Base-by-base conservation (phyloP, 2,113 vertebrate genomes). In the Corythornis madagascariensis region DNA sequence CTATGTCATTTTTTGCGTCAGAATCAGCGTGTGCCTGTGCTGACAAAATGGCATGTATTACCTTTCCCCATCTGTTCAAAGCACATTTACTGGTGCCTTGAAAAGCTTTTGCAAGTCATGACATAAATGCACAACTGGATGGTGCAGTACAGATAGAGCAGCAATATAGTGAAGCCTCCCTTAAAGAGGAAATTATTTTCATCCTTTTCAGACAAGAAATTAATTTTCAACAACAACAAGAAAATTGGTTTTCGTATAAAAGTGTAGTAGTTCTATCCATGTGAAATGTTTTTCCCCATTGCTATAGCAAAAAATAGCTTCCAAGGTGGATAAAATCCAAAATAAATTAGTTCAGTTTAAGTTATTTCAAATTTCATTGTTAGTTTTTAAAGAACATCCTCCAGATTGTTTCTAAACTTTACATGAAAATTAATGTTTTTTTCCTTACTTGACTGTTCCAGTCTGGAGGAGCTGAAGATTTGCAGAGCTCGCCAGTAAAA, bases 271-370 rank as follows among this genome's bases (percentile, higher is more conserved):
- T 65, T 92, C 84, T 96, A 87, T 86, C 92, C 88, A 91, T 14
- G 55, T 97, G 92, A 94, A 97, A 95, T 43, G 40, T 84, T 96
- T 96, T 73, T 94, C 61, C 88, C 50, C 20, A 79, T 76, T 69
- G 3, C 53, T 93, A 4, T 74, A 75, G 89, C 82, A 96, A 77
- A 96, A 98, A 97, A 97, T 96, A 95, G 78, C 92, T 96, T 96
- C 91, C 86, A 95, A 92, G 11, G 3, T 96, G 83, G 92, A 83
- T 69, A 96, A 93, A 95, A 90, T 89, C 91, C 75, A 94, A 96
- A 98, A 97, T 98, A 92, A 96, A 95, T 98, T 97, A 95, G 94
- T 97, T 97, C 94, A 84, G 92, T 97, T 92, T 66, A 92, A 97
- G 82, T 92, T 96, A 85, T 94, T 97, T 96, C 83, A 94, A 81